Conservation (phyloP, 2,113 vertebrate species). For the Pseudonaja textilis region DNA sequence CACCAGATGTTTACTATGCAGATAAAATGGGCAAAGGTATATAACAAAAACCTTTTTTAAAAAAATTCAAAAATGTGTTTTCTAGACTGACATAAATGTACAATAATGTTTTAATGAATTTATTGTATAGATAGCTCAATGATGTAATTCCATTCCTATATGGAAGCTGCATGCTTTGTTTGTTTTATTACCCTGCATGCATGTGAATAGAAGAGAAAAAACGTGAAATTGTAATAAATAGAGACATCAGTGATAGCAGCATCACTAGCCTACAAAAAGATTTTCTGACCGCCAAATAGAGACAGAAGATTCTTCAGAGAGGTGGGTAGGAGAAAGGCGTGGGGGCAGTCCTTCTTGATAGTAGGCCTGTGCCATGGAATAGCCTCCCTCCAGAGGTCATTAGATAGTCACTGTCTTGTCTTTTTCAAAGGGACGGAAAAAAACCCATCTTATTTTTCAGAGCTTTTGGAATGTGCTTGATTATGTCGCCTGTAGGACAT, state of each 20-base stretch:
- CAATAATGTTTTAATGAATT: neutral
- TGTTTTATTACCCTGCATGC: neutral
- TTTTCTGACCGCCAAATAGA: neutral
- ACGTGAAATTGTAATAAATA: neutral
- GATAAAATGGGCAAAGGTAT: neutral
- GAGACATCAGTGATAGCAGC: neutral
- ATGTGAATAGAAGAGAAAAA: neutral
- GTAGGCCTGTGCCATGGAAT: neutral
- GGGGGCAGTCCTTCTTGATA: neutral
- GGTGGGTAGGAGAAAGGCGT: neutral
- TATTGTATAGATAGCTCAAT: neutral
- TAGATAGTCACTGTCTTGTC: neutral
- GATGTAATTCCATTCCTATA: neutral
- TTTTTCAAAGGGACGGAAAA: neutral
- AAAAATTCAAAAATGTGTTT: neutral
- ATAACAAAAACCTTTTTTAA: neutral
- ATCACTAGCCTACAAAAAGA: neutral
- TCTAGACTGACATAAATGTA: neutral
- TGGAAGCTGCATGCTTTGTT: neutral
- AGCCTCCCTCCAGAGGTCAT: neutral
- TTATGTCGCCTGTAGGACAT: neutral
- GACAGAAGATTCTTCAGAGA: neutral
- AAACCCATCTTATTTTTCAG: neutral
- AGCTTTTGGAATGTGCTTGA: neutral
- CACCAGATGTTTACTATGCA: neutral